phyloP scores from a whole-genome alignment of 2,888 invertebrate species.

The Drosophila maculinotata region DNA sequence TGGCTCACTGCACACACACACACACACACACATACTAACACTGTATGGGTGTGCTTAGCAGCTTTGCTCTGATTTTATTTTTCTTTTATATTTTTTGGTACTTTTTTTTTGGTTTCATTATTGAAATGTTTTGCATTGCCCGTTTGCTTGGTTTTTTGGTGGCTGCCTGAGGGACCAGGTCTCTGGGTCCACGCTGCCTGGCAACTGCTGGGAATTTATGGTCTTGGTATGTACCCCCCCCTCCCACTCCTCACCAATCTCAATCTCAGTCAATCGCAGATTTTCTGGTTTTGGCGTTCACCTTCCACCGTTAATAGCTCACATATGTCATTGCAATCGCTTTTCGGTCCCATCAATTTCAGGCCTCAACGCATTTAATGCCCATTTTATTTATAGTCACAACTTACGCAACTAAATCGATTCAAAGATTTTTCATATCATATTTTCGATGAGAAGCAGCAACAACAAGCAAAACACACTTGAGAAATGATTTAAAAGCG shows the following conservation, averaged over 20 bases:
- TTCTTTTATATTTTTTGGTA: not conserved
- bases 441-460: constrained; percentile 40
- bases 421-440: constrained; percentile 28
- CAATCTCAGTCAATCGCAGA: not conserved
- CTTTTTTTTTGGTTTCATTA: constrained; percentile 44
- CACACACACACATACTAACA: constrained; percentile 18
- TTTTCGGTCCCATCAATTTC: constrained; percentile 58
- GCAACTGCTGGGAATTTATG: constrained; percentile 53
- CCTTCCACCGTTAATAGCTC: constrained; percentile 60
- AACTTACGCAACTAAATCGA: constrained; percentile 30
- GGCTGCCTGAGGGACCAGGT: constrained; percentile 18
- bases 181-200: constrained; percentile 15
- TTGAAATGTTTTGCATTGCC: constrained; percentile 62
- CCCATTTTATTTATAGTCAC: constrained; percentile 51
- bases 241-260: no score
- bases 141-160: constrained; percentile 4
- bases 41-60: constrained; percentile 29
- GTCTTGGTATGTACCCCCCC: not conserved
- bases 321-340: constrained; percentile 75
- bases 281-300: constrained; percentile 23
- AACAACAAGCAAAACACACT: not conserved
- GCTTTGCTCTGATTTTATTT: constrained; percentile 45
- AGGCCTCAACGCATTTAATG: constrained; percentile 47
- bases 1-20: constrained; percentile 67
- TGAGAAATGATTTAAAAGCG: not conserved